phyloP scores from a whole-genome alignment of 2,797 vertebrate species.

The Melanotaenia nigrans region DNA sequence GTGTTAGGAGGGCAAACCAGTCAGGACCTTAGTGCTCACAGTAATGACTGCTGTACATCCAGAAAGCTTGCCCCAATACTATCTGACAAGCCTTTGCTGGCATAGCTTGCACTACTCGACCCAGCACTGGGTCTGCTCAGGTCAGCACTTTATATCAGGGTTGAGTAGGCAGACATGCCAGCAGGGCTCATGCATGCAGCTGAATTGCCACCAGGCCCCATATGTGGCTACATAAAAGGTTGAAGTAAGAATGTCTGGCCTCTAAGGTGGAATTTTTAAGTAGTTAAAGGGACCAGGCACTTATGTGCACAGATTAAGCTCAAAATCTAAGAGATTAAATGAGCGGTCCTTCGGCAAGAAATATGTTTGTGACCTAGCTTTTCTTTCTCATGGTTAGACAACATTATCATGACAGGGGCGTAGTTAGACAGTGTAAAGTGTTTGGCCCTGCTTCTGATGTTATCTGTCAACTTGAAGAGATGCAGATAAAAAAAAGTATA shows the following conservation, averaged over 20 bases:
- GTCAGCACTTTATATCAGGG: constrained; percentile 78
- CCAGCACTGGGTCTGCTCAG: constrained; percentile 56
- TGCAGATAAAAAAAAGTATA: constrained; percentile 2
- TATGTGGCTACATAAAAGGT: constrained; percentile 52
- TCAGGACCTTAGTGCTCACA: constrained; percentile 25
- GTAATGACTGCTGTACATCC: constrained; percentile 49
- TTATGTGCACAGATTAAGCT: constrained; percentile 72
- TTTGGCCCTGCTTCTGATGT: constrained; percentile 9
- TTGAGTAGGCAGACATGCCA: constrained; percentile 67
- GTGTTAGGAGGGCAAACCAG: constrained; percentile 24
- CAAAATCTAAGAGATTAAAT: constrained; percentile 49
- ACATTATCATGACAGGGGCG: constrained; percentile 59
- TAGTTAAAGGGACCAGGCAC: constrained; percentile 59
- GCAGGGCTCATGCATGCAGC: constrained; percentile 44
- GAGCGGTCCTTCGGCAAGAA: constrained; percentile 56
- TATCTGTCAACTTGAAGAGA: constrained; percentile 5
- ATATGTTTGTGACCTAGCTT: constrained; percentile 57
- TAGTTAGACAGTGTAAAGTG: constrained; percentile 19
- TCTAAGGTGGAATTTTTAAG: constrained; percentile 64
- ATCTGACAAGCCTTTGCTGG: constrained; percentile 70
- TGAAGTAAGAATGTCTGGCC: constrained; percentile 61
- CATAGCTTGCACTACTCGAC: constrained; percentile 38
- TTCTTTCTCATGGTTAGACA: constrained; percentile 33
- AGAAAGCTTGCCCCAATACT: constrained; percentile 56
- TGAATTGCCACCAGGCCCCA: constrained; percentile 39